Conservation (phyloP, 2,888 invertebrate genomes). For the Eugnorisma glareosa region DNA sequence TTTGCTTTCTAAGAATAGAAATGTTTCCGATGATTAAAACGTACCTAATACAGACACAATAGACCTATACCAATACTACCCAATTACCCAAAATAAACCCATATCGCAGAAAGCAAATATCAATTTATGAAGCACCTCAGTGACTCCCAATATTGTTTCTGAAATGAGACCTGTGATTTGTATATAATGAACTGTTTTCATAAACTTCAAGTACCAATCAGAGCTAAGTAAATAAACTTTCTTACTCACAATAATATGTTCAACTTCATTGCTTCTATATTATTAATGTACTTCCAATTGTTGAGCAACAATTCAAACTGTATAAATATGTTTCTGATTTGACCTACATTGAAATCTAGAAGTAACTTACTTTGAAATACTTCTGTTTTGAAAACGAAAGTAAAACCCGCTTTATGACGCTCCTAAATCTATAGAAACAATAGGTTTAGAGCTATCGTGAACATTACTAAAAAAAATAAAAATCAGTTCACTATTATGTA, state of each 20-base stretch:
- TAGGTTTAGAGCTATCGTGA: not conserved
- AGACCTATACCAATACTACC: not conserved
- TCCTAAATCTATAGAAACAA: not conserved
- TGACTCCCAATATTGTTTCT: constrained; percentile 21
- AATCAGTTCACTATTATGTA: too few relatives aligned
- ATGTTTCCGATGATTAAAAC: not conserved
- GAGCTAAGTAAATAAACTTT: constrained; percentile 25
- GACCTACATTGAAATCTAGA: not conserved
- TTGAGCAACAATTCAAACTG: not conserved
- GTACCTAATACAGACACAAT: not conserved
- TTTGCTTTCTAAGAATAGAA: not conserved
- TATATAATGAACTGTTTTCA: not conserved
- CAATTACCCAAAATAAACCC: constrained; percentile 5
- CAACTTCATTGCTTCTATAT: not conserved
- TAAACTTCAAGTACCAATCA: constrained; percentile 14
- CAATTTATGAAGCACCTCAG: constrained; percentile 9
- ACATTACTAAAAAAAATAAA: too few relatives aligned
- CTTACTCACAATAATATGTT: not conserved
- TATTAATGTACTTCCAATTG: constrained; percentile 19
- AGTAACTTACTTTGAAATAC: not conserved
- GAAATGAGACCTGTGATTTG: not conserved
- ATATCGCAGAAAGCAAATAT: constrained; percentile 25
- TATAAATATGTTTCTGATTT: not conserved
- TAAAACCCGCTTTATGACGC: not conserved
- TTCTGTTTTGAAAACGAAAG: not conserved